Conservation (phyloP, 1,140 invertebrate species). For the Halesus radiatus region DNA sequence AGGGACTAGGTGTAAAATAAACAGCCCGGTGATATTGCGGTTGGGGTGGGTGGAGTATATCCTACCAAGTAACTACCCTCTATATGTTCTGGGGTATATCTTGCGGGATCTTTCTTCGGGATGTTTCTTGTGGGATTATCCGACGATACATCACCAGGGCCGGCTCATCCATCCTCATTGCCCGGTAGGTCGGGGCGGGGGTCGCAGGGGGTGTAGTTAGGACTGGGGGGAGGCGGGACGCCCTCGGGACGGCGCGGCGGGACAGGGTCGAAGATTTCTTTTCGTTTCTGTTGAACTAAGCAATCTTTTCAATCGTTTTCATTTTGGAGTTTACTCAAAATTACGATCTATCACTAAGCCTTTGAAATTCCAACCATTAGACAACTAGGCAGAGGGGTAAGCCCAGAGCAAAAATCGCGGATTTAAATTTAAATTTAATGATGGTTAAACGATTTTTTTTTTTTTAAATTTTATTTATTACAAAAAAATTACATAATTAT, state of each 20-base stretch:
- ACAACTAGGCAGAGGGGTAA: too few relatives aligned
- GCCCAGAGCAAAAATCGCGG: too few relatives aligned
- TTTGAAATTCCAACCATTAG: too few relatives aligned
- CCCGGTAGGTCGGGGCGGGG: neutral
- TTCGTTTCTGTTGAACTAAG: too few relatives aligned
- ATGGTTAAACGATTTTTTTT: too few relatives aligned
- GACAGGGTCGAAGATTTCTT: neutral
- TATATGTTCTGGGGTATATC: slow-evolving; percentile 21
- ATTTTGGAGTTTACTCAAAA: too few relatives aligned
- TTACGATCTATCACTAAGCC: too few relatives aligned
- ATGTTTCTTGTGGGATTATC: slow-evolving; percentile 37
- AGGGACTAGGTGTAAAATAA: slow-evolving; percentile 29
- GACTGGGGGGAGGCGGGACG: neutral
- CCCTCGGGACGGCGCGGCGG: neutral
- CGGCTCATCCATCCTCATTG: slow-evolving; percentile 53
- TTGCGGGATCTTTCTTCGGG: slow-evolving; percentile 24
- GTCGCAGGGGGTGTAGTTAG: too few relatives aligned
- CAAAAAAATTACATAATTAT: too few relatives aligned
- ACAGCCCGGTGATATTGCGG: slow-evolving; percentile 3
- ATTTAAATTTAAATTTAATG: too few relatives aligned
- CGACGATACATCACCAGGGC: slow-evolving; percentile 48
- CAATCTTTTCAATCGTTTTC: too few relatives aligned
- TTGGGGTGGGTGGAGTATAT: neutral
- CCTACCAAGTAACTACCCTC: neutral
- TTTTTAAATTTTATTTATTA: too few relatives aligned